Percentiles rank a stretch among this genome's conserved stretches.
phyloP scores from a whole-genome alignment of 2,888 invertebrate species.

The Drosophila nigricruria region DNA sequence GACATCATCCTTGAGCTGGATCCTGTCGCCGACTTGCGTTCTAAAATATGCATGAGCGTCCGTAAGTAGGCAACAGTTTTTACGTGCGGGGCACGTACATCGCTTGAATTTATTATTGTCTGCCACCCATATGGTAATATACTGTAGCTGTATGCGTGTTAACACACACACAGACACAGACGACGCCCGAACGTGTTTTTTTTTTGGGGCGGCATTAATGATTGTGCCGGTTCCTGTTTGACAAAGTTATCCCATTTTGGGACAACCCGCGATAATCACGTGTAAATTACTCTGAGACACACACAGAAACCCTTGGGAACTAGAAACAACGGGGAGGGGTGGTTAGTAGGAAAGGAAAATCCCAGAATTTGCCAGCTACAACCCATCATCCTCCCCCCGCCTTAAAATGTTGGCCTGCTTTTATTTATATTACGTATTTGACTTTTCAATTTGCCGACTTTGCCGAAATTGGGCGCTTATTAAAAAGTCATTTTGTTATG shows the following conservation, averaged over 20 bases:
- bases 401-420: background rate
- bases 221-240: constrained; percentile 40
- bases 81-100: constrained; percentile 59
- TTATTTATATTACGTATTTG: constrained; percentile 29
- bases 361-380: constrained; percentile 11
- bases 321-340: too few relatives aligned
- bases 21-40: constrained; percentile 21
- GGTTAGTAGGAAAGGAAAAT: background rate
- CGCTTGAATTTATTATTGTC: constrained; percentile 71
- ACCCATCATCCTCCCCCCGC: background rate
- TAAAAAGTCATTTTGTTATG: constrained; percentile 48
- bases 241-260: constrained; percentile 60
- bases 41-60: constrained; percentile 60
- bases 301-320: constrained; percentile 20
- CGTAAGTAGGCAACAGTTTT: constrained; percentile 61
- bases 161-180: constrained; percentile 1
- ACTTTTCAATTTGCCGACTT: constrained; percentile 51
- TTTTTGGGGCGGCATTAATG: constrained; percentile 59
- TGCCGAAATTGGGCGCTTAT: constrained; percentile 43
- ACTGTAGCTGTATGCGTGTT: constrained; percentile 15
- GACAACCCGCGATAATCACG: constrained; percentile 63
- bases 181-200: constrained; percentile 1
- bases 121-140: constrained; percentile 52
- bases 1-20: background rate
- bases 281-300: constrained; percentile 59